Percentiles rank a stretch among this genome's conserved stretches.
phyloP scores from a whole-genome alignment of 2,113 vertebrate genomes.

The Caloenas nicobarica region DNA sequence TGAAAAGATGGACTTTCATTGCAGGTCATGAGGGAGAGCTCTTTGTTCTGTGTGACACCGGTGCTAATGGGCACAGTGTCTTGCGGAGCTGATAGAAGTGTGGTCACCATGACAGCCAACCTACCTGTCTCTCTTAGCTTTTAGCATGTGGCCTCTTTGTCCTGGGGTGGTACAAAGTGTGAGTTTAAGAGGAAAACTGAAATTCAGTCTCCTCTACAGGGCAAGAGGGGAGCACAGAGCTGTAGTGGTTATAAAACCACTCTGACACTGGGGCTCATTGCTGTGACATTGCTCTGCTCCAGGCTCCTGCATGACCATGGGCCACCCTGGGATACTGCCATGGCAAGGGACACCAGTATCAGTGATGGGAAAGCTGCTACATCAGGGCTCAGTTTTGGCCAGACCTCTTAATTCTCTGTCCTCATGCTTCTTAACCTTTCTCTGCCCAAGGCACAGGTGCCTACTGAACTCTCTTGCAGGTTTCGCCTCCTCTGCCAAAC shows the following conservation, averaged over 20 bases:
- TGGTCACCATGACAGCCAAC: neutral
- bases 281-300: neutral
- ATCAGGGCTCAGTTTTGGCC: neutral
- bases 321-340: neutral
- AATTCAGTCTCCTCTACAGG: neutral
- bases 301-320: neutral
- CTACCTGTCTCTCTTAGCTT: neutral
- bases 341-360: neutral
- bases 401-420: neutral
- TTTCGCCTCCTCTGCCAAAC: conserved; percentile 95
- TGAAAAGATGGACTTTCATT: neutral
- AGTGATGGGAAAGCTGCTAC: neutral
- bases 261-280: neutral
- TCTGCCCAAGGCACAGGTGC: neutral
- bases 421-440: neutral
- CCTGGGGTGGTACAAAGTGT: neutral
- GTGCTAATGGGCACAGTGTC: neutral
- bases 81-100: neutral
- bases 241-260: neutral
- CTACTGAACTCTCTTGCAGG: conserved; percentile 70
- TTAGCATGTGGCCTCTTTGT: neutral
- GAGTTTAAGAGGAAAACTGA: neutral
- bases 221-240: neutral
- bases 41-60: neutral
- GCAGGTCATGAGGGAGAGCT: neutral